Conservation (phyloP, 2,797 vertebrate species). For the Muscicapa comitata region DNA sequence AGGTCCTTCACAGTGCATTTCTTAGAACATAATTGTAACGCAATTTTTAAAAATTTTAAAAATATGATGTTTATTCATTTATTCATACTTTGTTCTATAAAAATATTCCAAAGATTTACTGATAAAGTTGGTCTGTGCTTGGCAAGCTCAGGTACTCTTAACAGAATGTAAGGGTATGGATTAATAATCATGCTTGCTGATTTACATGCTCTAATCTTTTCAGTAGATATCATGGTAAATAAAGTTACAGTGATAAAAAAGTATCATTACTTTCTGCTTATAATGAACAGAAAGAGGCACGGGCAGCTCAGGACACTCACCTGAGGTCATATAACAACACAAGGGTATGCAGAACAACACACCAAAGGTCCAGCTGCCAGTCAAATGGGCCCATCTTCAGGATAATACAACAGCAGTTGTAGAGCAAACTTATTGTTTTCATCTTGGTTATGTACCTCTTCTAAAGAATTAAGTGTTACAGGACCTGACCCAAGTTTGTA, state of each 20-base stretch:
- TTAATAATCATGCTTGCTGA: not conserved
- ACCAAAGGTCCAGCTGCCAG: not conserved
- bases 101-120: not conserved
- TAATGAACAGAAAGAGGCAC: not conserved
- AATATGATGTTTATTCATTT: not conserved
- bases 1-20: not conserved
- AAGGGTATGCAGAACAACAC: not conserved
- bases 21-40: not conserved
- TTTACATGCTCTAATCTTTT: not conserved
- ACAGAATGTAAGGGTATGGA: not conserved
- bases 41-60: not conserved
- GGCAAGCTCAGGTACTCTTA: not conserved
- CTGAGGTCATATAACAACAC: not conserved
- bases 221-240: not conserved
- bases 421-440: not conserved
- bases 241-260: not conserved
- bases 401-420: not conserved
- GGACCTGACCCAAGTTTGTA: not conserved
- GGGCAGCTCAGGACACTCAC: not conserved
- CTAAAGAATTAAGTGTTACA: not conserved
- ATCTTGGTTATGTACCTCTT: not conserved
- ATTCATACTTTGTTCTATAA: not conserved
- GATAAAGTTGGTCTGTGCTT: not conserved
- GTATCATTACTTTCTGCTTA: not conserved
- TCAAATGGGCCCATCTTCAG: not conserved